Conservation (phyloP, 2,113 vertebrate species). For the Cathartes aura region DNA sequence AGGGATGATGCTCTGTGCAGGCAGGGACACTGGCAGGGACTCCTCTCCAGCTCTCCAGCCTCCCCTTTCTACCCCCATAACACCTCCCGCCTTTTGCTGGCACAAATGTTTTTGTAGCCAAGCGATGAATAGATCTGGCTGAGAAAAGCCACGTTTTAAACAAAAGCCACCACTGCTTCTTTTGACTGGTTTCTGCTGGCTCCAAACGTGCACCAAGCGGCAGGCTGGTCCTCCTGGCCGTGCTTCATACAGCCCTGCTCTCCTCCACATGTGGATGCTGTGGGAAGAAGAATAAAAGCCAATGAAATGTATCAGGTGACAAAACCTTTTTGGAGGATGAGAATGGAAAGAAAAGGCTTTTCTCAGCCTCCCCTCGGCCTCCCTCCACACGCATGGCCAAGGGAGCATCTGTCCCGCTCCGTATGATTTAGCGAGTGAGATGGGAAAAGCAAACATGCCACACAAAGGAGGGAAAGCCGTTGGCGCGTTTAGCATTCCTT, state of each 20-base stretch:
- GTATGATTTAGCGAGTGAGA: background rate
- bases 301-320: conserved; percentile 31
- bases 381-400: background rate
- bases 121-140: background rate
- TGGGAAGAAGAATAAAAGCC: background rate
- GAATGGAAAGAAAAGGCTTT: background rate
- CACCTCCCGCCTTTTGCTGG: background rate
- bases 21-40: background rate
- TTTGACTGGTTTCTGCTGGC: background rate
- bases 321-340: conserved; percentile 3
- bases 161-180: background rate
- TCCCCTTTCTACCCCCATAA: background rate
- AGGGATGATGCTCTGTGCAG: background rate
- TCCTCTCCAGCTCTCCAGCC: background rate
- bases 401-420: background rate
- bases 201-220: background rate
- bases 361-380: background rate
- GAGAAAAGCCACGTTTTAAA: background rate
- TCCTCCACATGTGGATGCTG: background rate
- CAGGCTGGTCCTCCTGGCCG: background rate
- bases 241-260: background rate
- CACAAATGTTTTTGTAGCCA: background rate
- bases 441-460: background rate
- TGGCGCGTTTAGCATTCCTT: background rate
- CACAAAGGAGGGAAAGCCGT: background rate